Percentiles rank a stretch among this genome's conserved stretches.
phyloP scores from a whole-genome alignment of 1,140 invertebrate species.

The Lucilia cuprina region DNA sequence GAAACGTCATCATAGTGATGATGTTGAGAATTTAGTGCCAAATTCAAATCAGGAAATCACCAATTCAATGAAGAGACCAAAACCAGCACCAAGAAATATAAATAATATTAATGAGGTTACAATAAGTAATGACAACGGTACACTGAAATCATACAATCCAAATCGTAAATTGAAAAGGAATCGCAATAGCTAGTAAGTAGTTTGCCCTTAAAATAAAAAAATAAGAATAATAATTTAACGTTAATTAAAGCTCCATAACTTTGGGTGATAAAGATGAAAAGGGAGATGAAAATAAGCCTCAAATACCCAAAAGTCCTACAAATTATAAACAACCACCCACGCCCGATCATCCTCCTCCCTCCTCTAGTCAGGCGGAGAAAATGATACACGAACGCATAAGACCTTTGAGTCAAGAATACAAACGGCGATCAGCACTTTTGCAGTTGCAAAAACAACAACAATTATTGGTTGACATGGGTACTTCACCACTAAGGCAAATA shows the following conservation, averaged over 20 bases:
- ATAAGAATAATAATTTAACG: neutral
- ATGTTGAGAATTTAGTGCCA: constrained; percentile 54
- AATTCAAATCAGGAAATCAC: constrained; percentile 49
- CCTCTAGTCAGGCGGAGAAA: constrained; percentile 86
- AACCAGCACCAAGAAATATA: constrained; percentile 50
- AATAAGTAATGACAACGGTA: constrained; percentile 51
- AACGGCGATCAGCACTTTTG: constrained; percentile 52
- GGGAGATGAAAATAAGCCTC: constrained; percentile 46
- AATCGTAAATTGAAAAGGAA: constrained; percentile 60
- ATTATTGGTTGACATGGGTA: constrained; percentile 55
- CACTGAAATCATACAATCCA: constrained; percentile 61
- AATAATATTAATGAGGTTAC: constrained; percentile 51
- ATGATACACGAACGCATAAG: constrained; percentile 90
- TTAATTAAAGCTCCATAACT: neutral
- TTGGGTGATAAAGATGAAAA: constrained; percentile 46
- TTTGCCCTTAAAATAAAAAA: neutral
- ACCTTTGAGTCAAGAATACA: constrained; percentile 77
- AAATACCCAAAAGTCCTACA: constrained; percentile 77
- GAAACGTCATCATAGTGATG: constrained; percentile 50
- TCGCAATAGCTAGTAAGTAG: constrained; percentile 54
- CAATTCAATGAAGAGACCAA: constrained; percentile 57
- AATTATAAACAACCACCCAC: constrained; percentile 92
- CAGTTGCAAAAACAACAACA: constrained; percentile 49
- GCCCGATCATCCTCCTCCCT: constrained; percentile 92
- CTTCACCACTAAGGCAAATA: constrained; percentile 44